Base-by-base conservation (phyloP, 2,888 invertebrate genomes). In the Saturnia pavonia region DNA sequence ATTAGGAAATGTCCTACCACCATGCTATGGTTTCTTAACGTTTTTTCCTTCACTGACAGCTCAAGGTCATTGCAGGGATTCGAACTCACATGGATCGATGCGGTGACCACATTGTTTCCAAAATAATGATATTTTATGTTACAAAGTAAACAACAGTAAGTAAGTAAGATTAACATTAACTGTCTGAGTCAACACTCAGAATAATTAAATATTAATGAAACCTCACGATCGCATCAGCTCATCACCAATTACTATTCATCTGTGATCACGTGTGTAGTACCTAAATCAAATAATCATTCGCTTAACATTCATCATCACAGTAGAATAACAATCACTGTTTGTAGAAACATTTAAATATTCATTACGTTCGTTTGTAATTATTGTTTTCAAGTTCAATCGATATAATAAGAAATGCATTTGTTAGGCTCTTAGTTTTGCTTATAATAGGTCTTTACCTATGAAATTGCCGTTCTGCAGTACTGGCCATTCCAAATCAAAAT, bases 211-310 rank as follows among this genome's bases (percentile, higher is more conserved):
- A 60, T 60, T 54, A 7, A 54, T 60, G 25, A 27, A 27, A 14
- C 54, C 22, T 4, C 25, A 57, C 25, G 57, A 57, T 12, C 57
- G 12, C 25, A 57, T 57, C 25, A 57, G 25, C 1, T 60, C 27
- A 60, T 60, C 57, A 60, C 57, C 57, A 14, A 25, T 60, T 60
- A 60, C 11, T 60, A 60, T 60, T 27, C 57, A 27, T 27, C 57
- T 25, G 54, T 9, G 22, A 11, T 22, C 54, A 60, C 57, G 27
- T 60, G 27, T 60, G 11, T 14, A 11, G 12, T 6, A 14, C 27
- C 1, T 14, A 11, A 12, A 27, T 60, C 57, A 60, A 22, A 57
- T 12, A 22, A 57, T 1, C 57, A 25, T 27, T 27, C 57, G 27
- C 57, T 60, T 27, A 27, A 60, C 19, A 27, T 60, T 60, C 57